These are phyloP conservation scores for Nesometra sesokonis DNA, from an alignment of 35 echinoderm and acorn worm species.

Conservation along the genomic window DNA sequence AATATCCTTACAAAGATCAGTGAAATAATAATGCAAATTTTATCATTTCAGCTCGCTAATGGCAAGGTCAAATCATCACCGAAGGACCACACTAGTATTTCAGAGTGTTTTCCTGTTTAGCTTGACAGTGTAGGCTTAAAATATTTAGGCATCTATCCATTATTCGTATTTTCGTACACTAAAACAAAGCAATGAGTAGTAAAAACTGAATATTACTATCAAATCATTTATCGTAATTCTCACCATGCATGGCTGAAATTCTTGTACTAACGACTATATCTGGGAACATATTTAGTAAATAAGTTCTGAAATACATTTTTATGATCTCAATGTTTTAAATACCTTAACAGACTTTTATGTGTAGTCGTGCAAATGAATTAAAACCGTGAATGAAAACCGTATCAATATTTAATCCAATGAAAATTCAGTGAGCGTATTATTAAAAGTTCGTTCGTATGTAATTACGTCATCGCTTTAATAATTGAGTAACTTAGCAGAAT, in stretches of 20 bases:
- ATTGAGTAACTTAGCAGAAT: not conserved
- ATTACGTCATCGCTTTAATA: not conserved
- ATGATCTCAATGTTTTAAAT: too few relatives aligned
- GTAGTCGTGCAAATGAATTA: too few relatives aligned
- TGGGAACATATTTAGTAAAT: too few relatives aligned
- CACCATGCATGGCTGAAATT: too few relatives aligned
- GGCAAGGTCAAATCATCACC: not conserved
- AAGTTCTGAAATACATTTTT: too few relatives aligned
- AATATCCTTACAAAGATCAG: not conserved
- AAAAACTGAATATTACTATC: not conserved
- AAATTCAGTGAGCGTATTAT: too few relatives aligned
- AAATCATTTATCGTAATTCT: too few relatives aligned
- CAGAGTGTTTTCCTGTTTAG: not conserved
- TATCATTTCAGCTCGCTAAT: not conserved
- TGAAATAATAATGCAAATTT: not conserved
- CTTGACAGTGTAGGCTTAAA: not conserved
- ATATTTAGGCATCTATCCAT: not conserved
- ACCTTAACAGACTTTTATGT: too few relatives aligned
- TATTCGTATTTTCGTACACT: not conserved
- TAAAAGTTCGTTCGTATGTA: not conserved
- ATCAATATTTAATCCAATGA: too few relatives aligned
- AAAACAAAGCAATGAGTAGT: not conserved
- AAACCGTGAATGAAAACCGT: too few relatives aligned
- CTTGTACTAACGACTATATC: too few relatives aligned
- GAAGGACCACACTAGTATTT: not conserved